Conservation (phyloP, 2,888 invertebrate species). For the Imbricaverruca yamaguchii region DNA sequence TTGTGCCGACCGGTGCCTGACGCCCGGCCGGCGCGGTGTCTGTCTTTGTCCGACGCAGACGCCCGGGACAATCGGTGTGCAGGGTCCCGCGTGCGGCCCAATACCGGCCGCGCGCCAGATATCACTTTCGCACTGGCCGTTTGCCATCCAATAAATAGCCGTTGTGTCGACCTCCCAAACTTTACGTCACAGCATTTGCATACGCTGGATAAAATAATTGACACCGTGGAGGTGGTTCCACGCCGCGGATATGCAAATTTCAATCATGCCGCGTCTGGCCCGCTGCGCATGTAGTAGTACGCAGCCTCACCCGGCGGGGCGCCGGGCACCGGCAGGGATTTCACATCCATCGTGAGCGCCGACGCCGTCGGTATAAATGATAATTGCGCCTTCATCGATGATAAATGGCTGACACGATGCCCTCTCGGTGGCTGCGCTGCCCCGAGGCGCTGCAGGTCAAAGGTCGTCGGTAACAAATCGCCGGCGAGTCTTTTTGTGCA, state of each 20-base stretch:
- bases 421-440: not conserved
- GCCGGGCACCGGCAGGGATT: not conserved
- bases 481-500: not conserved
- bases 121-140: not conserved
- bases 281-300: not conserved
- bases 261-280: not conserved
- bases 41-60: too few relatives aligned
- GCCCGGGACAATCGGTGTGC: too few relatives aligned
- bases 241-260: not conserved
- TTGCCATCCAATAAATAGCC: not conserved
- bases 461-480: constrained; percentile 10
- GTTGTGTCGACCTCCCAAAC: not conserved
- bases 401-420: not conserved
- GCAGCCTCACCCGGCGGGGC: not conserved
- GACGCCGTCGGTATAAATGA: not conserved
- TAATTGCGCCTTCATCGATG: not conserved
- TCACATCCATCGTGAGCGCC: not conserved
- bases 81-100: too few relatives aligned
- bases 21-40: too few relatives aligned
- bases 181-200: not conserved
- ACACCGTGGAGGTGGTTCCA: not conserved
- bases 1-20: too few relatives aligned
- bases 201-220: not conserved
- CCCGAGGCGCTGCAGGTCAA: not conserved
- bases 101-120: not conserved